Evolutionary conservation across 1,140 invertebrate genomes (phyloP), one percentile per base, ranked within the genome.

Genomic region (Zaprionus camerounensis): DNA sequence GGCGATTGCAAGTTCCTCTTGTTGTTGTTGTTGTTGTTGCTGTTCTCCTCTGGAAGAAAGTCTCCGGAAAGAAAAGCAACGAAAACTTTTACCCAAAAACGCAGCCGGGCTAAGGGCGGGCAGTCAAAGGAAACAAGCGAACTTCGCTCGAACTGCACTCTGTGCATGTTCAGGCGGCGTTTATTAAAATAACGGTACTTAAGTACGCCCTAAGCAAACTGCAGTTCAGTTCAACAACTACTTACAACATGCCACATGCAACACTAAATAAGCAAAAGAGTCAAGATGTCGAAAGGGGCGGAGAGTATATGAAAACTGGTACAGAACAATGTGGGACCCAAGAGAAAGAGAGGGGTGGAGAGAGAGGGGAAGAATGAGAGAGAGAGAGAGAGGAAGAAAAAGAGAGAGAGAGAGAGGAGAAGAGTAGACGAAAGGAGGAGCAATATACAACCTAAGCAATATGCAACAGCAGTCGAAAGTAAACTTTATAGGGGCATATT

Each of bases 161-260:
- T 80, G 84, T 67, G 81, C 84, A 83, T 87, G 84, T 58, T 64
- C 75, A 78, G 83, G 73, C 78, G 85, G 81, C 84, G 85, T 87
- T 87, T 87, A 87, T 87, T 87, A 87, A 87, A 87, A 90, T 87
- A 87, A 87, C 84, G 85, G 84, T 81, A 79, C 85, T 87, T 90
- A 81, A 87, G 85, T 87, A 73, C 85, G 84, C 84, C 84, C 84
- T 90, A 87, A 87, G 84, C 84, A 88, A 88, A 88, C 84, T 88
- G 84, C 84, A 76, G 74, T 86, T 71, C 72, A 83, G 72, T 78
- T 26, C 46, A 56, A n/a, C 15, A 58, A 51, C 44, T 38, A 74
- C 15, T 65, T 66, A 67, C 34, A 66, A 70, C 57, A 62, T 61
- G 64, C 46, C 46, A 41, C 64, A 71, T 51, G 61, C 70, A 62